Conservation (phyloP, 2,888 invertebrate species). For the Tipula unca region DNA sequence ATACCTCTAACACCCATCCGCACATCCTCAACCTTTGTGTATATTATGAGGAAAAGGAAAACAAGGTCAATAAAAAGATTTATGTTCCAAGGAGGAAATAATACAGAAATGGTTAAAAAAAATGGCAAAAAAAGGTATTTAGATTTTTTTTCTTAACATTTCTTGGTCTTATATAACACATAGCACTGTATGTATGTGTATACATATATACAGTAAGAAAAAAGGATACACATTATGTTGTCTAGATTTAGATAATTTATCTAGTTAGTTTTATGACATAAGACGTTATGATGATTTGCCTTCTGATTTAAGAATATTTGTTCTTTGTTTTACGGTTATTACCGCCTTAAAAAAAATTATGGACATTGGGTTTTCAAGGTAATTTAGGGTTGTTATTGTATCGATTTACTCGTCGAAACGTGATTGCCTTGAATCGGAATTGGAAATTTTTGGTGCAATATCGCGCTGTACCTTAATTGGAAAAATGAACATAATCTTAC, state of each 20-base stretch:
- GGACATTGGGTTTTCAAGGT: background rate
- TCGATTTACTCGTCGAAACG: background rate
- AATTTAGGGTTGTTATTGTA: background rate
- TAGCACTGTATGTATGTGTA: too few relatives aligned
- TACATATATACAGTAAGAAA: background rate
- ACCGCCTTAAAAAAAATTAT: background rate
- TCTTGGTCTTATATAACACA: background rate
- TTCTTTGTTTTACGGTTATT: background rate
- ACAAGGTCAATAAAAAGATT: constrained; percentile 14
- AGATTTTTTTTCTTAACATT: background rate
- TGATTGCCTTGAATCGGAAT: background rate
- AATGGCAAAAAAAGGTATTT: background rate
- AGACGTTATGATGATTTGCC: background rate
- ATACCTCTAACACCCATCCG: background rate
- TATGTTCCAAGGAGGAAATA: background rate
- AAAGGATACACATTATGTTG: background rate
- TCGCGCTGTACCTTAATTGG: too few relatives aligned
- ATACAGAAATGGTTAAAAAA: background rate
- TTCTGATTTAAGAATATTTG: constrained; percentile 1
- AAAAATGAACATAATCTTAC: too few relatives aligned
- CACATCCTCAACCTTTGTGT: background rate
- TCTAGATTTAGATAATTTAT: background rate
- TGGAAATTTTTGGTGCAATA: too few relatives aligned
- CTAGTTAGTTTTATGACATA: background rate
- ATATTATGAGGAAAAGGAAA: background rate